Conservation (phyloP, 2,888 invertebrate genomes). For the Neocrepidodera transversa region DNA sequence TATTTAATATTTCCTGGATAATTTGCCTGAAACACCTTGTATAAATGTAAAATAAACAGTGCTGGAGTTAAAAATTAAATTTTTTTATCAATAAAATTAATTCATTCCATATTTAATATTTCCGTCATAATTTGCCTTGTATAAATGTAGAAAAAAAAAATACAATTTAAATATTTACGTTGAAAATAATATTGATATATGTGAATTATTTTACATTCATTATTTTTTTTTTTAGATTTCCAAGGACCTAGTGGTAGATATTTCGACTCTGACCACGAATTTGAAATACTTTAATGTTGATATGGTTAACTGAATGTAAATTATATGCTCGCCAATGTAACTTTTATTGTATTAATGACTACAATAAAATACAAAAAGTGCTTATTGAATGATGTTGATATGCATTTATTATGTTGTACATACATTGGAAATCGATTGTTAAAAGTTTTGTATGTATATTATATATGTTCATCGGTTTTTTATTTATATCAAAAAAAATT, state of each 20-base stretch:
- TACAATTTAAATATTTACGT: too few species aligned
- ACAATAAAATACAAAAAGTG: slow-evolving; percentile 7
- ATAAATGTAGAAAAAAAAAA: too few species aligned
- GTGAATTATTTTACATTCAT: too few species aligned
- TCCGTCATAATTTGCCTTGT: too few species aligned
- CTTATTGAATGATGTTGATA: slow-evolving; percentile 29
- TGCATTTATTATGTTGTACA: slow-evolving; percentile 35
- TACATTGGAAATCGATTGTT: slow-evolving; percentile 23
- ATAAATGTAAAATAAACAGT: too few species aligned
- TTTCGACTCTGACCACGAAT: slow-evolving; percentile 81
- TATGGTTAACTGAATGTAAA: slow-evolving; percentile 4
- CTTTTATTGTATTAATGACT: slow-evolving; percentile 4
- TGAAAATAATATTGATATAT: too few species aligned
- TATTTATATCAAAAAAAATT: slow-evolving; percentile 23
- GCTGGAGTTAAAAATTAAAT: too few species aligned
- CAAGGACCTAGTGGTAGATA: slow-evolving; percentile 67
- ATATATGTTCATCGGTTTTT: slow-evolving; percentile 26
- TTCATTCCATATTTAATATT: too few species aligned
- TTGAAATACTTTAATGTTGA: slow-evolving; percentile 73
- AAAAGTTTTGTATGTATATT: slow-evolving; percentile 33
- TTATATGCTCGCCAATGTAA: slow-evolving; percentile 11
- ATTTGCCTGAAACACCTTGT: neutral
- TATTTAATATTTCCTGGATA: too few species aligned
- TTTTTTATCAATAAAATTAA: too few species aligned
- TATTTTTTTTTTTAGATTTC: slow-evolving; percentile 62